These are phyloP conservation scores for Hypercompe scribonia DNA, from an alignment of 2,888 invertebrate genomes.

Conservation along the genomic window DNA sequence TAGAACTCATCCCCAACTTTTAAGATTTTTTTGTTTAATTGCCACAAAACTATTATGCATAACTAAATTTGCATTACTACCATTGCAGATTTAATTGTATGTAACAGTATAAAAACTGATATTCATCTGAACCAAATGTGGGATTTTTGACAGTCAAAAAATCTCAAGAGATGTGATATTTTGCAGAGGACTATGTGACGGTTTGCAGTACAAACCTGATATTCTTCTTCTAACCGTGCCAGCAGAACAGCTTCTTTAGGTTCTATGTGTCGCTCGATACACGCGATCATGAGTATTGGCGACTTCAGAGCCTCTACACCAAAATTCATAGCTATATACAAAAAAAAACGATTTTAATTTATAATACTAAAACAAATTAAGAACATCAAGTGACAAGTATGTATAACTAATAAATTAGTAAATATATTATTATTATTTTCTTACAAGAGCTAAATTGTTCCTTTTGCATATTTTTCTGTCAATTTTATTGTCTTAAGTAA, in stretches of 20 bases:
- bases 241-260: constrained; percentile 94
- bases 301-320: constrained; percentile 97
- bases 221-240: constrained; percentile 96
- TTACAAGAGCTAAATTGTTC: too few species aligned
- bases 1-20: too few species aligned
- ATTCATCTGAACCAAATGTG: neutral
- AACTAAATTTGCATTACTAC: too few species aligned
- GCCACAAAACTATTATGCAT: too few species aligned
- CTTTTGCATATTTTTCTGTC: too few species aligned
- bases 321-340: constrained; percentile 91
- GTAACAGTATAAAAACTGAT: too few species aligned
- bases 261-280: constrained; percentile 91
- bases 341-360: neutral
- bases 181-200: neutral
- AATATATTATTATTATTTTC: too few species aligned
- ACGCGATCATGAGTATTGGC: constrained; percentile 93
- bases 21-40: neutral
- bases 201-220: constrained; percentile 88
- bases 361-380: neutral
- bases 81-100: too few species aligned
- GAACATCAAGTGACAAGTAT: neutral
- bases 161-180: neutral
- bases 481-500: neutral
- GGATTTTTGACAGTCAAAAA: neutral
- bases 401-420: too few species aligned